These are phyloP conservation scores for Anthopleura xanthogrammica DNA, from an alignment of 92 coral and sea anemone species.

Conservation along the genomic window DNA sequence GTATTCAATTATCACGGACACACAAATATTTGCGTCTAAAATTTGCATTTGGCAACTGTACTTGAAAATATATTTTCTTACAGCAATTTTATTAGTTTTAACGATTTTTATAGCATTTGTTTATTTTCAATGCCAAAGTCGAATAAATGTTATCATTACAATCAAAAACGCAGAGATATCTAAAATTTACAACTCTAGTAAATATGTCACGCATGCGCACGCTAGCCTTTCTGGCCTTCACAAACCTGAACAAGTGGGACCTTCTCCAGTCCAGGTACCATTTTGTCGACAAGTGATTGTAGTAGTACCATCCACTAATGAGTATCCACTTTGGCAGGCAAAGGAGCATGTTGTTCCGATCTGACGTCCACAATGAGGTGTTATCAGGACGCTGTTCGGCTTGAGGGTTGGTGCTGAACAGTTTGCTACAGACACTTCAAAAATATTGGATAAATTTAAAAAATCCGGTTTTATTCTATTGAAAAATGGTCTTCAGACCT, in stretches of 20 bases:
- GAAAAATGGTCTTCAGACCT: too few relatives aligned
- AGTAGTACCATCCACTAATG: neutral
- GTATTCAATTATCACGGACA: too few relatives aligned
- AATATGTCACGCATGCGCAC: too few relatives aligned
- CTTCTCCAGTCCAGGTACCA: constrained; percentile 44
- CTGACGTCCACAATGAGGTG: neutral
- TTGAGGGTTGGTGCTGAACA: neutral
- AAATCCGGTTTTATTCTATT: neutral
- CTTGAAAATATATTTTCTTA: too few relatives aligned
- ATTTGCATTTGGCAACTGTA: too few relatives aligned
- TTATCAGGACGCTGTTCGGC: constrained; percentile 5
- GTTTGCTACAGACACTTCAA: neutral
- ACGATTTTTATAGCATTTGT: too few relatives aligned
- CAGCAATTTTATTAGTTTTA: too few relatives aligned
- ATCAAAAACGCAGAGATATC: too few relatives aligned
- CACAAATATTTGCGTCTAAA: too few relatives aligned
- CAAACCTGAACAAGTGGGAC: constrained; percentile 41
- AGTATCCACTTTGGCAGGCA: constrained; percentile 8
- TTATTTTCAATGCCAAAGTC: too few relatives aligned
- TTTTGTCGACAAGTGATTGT: constrained; percentile 21
- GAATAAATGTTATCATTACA: too few relatives aligned
- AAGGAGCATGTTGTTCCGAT: constrained; percentile 9
- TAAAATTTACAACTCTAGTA: too few relatives aligned
- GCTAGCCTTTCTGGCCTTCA: neutral
- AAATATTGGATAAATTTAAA: neutral